phyloP scores from a whole-genome alignment of 2,113 vertebrate species.

The Notiomystis cincta region DNA sequence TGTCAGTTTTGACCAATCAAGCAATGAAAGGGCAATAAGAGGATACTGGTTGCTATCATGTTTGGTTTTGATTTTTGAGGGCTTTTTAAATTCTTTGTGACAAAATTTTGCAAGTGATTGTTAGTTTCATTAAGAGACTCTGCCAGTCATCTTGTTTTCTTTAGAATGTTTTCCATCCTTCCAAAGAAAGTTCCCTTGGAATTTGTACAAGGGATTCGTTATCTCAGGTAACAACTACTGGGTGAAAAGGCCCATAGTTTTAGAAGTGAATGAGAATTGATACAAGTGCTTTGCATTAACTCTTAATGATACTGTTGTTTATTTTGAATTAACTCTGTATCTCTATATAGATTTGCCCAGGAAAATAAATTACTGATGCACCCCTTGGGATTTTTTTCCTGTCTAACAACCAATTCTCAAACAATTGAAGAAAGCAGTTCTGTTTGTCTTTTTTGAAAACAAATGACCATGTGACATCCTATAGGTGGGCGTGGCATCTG shows the following conservation, averaged over 20 bases:
- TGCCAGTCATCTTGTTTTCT: neutral
- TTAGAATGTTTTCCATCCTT: neutral
- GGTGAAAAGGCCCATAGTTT: neutral
- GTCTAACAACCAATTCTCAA: neutral
- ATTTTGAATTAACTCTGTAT: neutral
- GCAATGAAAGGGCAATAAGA: conserved; percentile 16
- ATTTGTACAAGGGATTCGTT: neutral
- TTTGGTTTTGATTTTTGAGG: neutral
- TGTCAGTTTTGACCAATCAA: conserved; percentile 63
- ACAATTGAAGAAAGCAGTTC: neutral
- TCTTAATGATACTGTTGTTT: neutral
- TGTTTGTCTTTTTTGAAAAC: neutral
- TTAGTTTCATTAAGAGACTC: neutral
- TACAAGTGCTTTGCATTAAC: neutral
- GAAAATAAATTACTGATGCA: neutral
- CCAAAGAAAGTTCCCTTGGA: neutral
- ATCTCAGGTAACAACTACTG: neutral
- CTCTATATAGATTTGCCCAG: neutral
- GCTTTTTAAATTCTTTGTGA: neutral
- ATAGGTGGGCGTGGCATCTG: neutral
- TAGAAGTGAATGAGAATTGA: neutral
- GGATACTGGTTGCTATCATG: neutral
- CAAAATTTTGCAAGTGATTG: neutral
- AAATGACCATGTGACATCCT: neutral
- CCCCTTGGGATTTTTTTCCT: neutral